Base-by-base conservation (phyloP, 1,140 invertebrate genomes). In the Rhopalosiphum maidis region DNA sequence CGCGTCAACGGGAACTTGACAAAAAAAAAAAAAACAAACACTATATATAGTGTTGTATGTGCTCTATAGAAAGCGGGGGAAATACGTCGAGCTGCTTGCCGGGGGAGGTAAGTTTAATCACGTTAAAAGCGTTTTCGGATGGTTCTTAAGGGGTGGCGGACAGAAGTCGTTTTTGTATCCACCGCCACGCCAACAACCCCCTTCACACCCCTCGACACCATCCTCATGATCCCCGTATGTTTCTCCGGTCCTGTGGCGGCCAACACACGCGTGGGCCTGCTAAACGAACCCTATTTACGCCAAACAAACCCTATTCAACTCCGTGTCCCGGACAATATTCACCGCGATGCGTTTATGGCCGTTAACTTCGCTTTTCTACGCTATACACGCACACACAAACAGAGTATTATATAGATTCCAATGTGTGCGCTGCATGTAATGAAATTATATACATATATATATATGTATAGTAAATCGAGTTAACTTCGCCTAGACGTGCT, bases 71-170 rank as follows among this genome's bases (percentile, higher is more conserved):
- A 87, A 87, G 21, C n/a, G 87, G 30, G 35, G 85, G 43, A n/a
- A 68, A 68, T 68, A 6, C 60, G 30, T n/a, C 60, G 60, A 68
- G 60, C 60, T 68, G 60, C 60, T 68, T n/a, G 60, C 30, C 60
- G 89, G 89, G 89, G 25, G 94, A 97, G 82, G 91, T 93, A 93
- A 93, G 91, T 93, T 93, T 93, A 93, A 93, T 93, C 91, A 93
- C 91, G 91, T 93, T 93, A 93, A 93, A 93, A 93, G 91, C 91
- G 91, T 93, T 93, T 93, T 93, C 91, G 82, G 91, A 93, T 86
- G 91, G 91, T 93, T 93, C 91, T 86, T 86, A 85, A 85, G 77
- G 91, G 91, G 82, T 85, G 82, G 60, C 68, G 90, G 48, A 51
- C 82, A 86, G 91, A 93, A 93, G 91, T 93, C 91, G 91, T 86